Percentiles rank a stretch among this genome's conserved stretches.
Conservation (phyloP, 1,140 invertebrate species). For the Ips nitidus region DNA sequence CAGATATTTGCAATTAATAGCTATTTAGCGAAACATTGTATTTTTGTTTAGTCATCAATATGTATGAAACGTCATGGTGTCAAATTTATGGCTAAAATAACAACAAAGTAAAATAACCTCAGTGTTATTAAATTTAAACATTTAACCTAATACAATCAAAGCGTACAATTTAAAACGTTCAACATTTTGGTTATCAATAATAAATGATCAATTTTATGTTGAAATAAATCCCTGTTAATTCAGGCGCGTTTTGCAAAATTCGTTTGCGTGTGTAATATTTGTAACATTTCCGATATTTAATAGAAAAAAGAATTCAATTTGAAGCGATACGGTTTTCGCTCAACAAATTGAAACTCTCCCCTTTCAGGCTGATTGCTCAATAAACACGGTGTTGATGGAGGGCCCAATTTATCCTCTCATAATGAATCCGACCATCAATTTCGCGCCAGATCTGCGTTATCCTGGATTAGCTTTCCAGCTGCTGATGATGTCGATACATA, state of each 20-base stretch:
- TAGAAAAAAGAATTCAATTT: background rate
- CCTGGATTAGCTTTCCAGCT: background rate
- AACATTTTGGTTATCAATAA: too few relatives aligned
- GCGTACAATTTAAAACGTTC: background rate
- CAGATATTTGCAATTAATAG: too few relatives aligned
- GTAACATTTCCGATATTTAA: too few relatives aligned
- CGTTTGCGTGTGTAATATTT: too few relatives aligned
- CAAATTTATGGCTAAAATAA: too few relatives aligned
- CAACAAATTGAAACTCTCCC: background rate
- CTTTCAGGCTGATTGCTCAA: background rate
- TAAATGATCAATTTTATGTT: too few relatives aligned
- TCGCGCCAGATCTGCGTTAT: conserved; percentile 3
- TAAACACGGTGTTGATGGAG: conserved; percentile 2
- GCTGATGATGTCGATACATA: conserved; percentile 2
- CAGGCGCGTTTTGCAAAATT: too few relatives aligned
- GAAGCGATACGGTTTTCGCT: background rate
- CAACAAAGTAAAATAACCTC: too few relatives aligned
- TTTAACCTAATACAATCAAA: background rate
- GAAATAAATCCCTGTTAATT: too few relatives aligned
- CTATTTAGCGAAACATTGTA: too few relatives aligned
- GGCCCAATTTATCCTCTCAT: conserved; percentile 5
- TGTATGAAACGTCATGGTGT: too few relatives aligned
- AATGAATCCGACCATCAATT: conserved; percentile 3
- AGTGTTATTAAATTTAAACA: background rate
- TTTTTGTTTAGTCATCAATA: too few relatives aligned